Evolutionary conservation across 2,888 invertebrate genomes (phyloP).

Genomic region (Biston betularia): DNA sequence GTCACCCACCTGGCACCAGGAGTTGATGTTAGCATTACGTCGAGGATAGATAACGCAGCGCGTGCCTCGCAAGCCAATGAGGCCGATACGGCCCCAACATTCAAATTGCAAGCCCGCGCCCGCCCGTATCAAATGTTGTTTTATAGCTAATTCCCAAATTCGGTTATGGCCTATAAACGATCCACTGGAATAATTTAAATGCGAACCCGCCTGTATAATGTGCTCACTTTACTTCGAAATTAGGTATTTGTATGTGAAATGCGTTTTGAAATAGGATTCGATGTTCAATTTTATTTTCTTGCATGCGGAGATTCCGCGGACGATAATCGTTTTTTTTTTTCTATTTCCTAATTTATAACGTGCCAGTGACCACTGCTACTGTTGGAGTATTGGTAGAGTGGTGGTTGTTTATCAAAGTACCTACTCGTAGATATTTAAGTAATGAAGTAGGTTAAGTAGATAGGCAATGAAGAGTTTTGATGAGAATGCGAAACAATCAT

Average conservation of each 20-base stretch:
- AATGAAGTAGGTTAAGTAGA: too few species aligned
- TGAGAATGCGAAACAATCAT: too few species aligned
- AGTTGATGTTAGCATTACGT: constrained; percentile 51
- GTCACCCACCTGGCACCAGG: constrained; percentile 40
- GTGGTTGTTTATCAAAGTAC: background rate
- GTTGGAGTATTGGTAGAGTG: background rate
- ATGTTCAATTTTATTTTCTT: constrained; percentile 75
- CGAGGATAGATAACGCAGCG: constrained; percentile 66
- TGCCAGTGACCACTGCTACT: background rate
- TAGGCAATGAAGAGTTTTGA: too few species aligned
- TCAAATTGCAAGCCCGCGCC: constrained; percentile 85
- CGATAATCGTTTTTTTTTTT: constrained; percentile 30
- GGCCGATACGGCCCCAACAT: constrained; percentile 79
- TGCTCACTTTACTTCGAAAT: constrained; percentile 84
- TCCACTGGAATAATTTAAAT: constrained; percentile 86
- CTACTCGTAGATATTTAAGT: background rate
- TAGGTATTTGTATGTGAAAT: constrained; percentile 86
- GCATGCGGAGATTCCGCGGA: constrained; percentile 51
- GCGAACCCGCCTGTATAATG: constrained; percentile 85
- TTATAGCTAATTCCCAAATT: constrained; percentile 87
- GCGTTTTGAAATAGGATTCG: constrained; percentile 83
- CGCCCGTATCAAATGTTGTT: constrained; percentile 86
- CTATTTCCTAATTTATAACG: constrained; percentile 7
- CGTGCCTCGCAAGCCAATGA: constrained; percentile 83
- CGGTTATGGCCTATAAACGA: constrained; percentile 87